Evolutionary conservation across 1,140 invertebrate genomes (phyloP).

Genomic region (Drosophila pseudoananassae): DNA sequence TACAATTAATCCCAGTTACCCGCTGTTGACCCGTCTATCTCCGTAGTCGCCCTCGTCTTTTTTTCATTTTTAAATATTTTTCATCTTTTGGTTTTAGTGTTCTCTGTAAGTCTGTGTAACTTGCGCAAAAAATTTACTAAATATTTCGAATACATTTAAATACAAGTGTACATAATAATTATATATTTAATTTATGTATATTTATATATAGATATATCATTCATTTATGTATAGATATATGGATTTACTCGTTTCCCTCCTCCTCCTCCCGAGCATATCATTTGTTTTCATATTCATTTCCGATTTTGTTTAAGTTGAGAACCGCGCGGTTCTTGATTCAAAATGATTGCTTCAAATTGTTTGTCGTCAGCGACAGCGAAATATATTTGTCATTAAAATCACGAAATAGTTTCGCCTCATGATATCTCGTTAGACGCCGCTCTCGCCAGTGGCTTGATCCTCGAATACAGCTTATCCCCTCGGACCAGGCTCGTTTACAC

Average conservation of each 20-base stretch:
- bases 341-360: conserved; percentile 84
- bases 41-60: conserved; percentile 44
- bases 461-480: conserved; percentile 30
- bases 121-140: conserved; percentile 83
- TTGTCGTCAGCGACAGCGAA: conserved; percentile 75
- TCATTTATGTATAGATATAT: conserved; percentile 78
- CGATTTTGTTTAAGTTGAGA: conserved; percentile 15
- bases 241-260: conserved; percentile 12
- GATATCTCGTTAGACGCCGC: conserved; percentile 62
- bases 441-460: conserved; percentile 24
- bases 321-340: conserved; percentile 60
- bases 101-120: conserved; percentile 44
- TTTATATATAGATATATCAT: conserved; percentile 73
- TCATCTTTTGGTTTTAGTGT: conserved; percentile 20
- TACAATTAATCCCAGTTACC: conserved; percentile 72
- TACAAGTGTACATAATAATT: conserved; percentile 76
- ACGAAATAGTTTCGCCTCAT: conserved; percentile 80
- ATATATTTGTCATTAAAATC: conserved; percentile 83
- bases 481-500: conserved; percentile 32
- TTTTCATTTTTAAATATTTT: conserved; percentile 45
- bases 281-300: conserved; percentile 39
- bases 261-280: neutral
- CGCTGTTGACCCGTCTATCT: conserved; percentile 66
- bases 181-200: conserved; percentile 80
- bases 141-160: conserved; percentile 83